Base-by-base conservation (phyloP, 2,888 invertebrate species). In the Oligia fasciuncula region DNA sequence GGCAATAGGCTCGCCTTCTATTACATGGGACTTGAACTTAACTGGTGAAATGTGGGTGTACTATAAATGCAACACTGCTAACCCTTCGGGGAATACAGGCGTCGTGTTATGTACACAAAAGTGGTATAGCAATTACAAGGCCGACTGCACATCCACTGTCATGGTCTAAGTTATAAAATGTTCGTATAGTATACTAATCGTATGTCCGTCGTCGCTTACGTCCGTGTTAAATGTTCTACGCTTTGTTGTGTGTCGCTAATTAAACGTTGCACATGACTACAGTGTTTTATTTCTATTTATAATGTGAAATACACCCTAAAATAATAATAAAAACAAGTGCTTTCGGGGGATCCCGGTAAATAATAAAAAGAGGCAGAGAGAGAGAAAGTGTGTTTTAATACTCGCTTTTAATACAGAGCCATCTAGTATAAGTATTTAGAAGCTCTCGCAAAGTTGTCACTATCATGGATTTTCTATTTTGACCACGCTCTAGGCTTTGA, bases 241-340 rank as follows among this genome's bases (percentile, higher is more conserved):
- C 94, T 94, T 94, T 90, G 92, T 94, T 94, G 91, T 94, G 92
- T 93, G 93, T 81, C 93, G 86, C 80, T 79, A 94, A 96, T 95
- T 93, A 88, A 88, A 89, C 86, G 93, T 92, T 84, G 73, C 74
- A 82, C 67, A 88, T 80, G 60, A 76, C 46, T 63, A 68, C 85
- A 67, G 57, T 82, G 81, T 90, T 91, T 90, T 83, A 85, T 90
- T 90, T 83, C 23, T 70, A 62, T 57, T 60, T 49, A 4, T 54
- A 29, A n/a, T 29, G 3, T 8, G 14, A 78, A 17, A 19, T 6
- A 35, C 5, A 29, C 40, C 40, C 23, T 35, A 17, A 49, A 29
- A 13, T 14, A n/a, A n/a, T n/a, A n/a, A n/a, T n/a, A n/a, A 43
- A 23, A 57, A 57, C 8, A 0, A 57, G 54, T 57, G 23, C 54